A percentile compares a stretch with the other conserved stretches of the same genome.
Evolutionary conservation across 2,113 vertebrate species (phyloP).

Genomic region (Burhinus oedicnemus): DNA sequence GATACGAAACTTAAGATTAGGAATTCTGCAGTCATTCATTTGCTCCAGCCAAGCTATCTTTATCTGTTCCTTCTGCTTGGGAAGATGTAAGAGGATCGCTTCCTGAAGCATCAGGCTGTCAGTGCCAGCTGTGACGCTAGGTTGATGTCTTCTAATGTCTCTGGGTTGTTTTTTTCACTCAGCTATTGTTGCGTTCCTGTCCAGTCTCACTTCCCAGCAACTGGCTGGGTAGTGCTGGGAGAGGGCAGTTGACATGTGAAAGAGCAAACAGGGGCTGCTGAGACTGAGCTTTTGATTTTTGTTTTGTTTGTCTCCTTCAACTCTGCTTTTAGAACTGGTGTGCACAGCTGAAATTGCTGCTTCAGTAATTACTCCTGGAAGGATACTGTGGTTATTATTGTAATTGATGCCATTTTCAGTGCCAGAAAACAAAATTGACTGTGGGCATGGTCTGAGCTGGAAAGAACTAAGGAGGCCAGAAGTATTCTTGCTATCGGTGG

Average conservation of each 20-base stretch:
- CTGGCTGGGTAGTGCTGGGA: not conserved
- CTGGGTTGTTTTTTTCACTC: not conserved
- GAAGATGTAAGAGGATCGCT: not conserved
- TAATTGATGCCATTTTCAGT: not conserved
- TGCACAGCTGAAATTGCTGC: not conserved
- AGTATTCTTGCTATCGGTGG: not conserved
- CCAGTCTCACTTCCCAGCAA: slow-evolving; percentile 19
- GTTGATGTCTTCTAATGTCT: not conserved
- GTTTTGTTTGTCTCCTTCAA: not conserved
- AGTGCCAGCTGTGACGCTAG: slow-evolving; percentile 5
- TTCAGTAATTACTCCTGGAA: slow-evolving; percentile 12
- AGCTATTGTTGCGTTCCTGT: not conserved
- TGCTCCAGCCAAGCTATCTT: not conserved
- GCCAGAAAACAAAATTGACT: not conserved
- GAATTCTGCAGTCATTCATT: not conserved
- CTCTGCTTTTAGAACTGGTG: not conserved
- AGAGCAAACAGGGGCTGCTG: not conserved
- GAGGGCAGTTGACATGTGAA: not conserved
- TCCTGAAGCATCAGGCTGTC: not conserved
- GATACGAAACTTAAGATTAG: not conserved
- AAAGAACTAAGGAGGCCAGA: not conserved
- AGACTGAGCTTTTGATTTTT: not conserved
- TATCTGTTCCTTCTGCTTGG: not conserved
- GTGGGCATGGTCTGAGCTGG: not conserved
- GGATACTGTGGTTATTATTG: not conserved